Percentiles rank a stretch among this genome's conserved stretches.
Evolutionary conservation across 2,113 vertebrate species (phyloP).

Genomic region (Aix galericulata): DNA sequence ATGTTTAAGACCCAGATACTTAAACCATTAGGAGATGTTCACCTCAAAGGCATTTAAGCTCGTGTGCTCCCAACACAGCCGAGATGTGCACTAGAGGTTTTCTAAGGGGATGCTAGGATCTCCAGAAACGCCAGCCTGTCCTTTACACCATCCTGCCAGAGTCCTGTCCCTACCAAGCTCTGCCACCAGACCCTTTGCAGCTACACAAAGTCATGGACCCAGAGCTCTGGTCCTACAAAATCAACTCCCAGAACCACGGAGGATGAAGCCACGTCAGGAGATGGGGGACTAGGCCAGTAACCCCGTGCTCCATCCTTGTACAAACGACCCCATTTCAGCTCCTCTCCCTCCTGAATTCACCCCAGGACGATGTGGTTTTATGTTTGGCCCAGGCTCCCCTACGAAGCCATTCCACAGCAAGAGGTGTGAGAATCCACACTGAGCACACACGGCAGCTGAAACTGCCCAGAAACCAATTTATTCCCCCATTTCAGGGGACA

Average conservation of each 20-base stretch:
- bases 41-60: neutral
- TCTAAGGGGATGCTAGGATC: neutral
- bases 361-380: neutral
- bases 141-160: accelerated
- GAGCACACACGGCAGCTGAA: neutral
- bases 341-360: neutral
- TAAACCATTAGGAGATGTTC: neutral
- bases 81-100: neutral
- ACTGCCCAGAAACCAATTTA: accelerated
- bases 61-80: neutral
- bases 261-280: neutral
- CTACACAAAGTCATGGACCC: neutral
- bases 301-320: neutral
- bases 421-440: neutral
- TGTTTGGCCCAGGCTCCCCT: neutral
- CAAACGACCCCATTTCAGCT: neutral
- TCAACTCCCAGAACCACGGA: neutral
- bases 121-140: too few relatives aligned
- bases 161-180: neutral
- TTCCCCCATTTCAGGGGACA: neutral
- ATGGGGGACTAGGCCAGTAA: neutral
- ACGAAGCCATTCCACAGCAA: neutral
- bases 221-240: neutral
- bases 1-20: neutral
- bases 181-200: neutral